A percentile compares a stretch with the other conserved stretches of the same genome.
These are phyloP conservation scores for Ashinkailepas kermadecensis DNA, from an alignment of 2,888 invertebrate genomes.

Conservation along the genomic window DNA sequence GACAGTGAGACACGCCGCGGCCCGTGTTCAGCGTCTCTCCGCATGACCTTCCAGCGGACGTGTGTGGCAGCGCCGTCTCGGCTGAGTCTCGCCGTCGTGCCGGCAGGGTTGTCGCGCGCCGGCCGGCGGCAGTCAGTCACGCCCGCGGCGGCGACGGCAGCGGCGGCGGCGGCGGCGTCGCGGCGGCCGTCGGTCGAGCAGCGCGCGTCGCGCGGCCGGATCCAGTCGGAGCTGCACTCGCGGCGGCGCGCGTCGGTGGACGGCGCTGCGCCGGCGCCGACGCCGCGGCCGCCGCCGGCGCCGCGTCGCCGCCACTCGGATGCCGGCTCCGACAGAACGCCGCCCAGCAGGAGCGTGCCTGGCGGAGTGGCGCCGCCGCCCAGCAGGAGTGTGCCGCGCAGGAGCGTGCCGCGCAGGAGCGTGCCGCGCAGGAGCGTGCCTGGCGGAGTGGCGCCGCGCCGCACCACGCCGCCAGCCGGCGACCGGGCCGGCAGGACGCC, in stretches of 20 bases:
- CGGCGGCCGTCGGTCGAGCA: neutral
- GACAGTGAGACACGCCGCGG: no score
- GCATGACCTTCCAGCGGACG: no score
- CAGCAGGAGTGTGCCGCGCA: no score
- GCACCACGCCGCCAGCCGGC: neutral
- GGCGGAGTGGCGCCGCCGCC: no score
- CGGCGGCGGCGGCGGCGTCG: neutral
- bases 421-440: no score
- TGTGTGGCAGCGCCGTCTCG: no score
- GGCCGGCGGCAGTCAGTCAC: neutral
- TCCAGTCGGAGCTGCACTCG: conserved; percentile 11
- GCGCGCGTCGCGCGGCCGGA: neutral
- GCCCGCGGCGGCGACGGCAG: neutral
- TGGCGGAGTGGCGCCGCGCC: no score
- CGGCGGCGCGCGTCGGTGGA: neutral
- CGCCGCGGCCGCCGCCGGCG: neutral
- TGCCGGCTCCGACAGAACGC: neutral
- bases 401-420: no score
- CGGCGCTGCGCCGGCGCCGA: neutral
- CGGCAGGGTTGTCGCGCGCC: neutral
- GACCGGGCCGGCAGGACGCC: neutral
- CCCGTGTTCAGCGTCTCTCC: no score
- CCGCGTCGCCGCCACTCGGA: neutral
- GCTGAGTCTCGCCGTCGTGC: neutral
- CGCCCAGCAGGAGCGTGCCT: no score